Evolutionary conservation across 2,113 vertebrate genomes (phyloP).

Genomic region (Syngnathoides biaculeatus): DNA sequence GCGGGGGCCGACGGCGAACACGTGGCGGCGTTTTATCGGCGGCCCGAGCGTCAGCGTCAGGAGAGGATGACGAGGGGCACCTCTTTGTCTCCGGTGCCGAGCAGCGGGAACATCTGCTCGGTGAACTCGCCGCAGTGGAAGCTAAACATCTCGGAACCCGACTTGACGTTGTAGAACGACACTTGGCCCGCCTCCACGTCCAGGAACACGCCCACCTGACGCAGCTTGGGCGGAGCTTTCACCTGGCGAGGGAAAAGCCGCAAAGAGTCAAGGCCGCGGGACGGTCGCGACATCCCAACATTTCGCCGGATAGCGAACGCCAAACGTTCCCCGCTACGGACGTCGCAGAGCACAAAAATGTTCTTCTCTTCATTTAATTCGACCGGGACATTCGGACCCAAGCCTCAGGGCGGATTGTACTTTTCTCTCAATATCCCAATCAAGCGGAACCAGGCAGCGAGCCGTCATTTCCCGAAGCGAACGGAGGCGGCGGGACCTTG

Average conservation of each 20-base stretch:
- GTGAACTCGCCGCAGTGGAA: slow-evolving; percentile 44
- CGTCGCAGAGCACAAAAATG: no score
- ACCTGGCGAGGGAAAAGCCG: slow-evolving; percentile 36
- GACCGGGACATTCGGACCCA: no score
- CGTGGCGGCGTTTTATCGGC: background rate
- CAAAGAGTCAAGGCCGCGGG: background rate
- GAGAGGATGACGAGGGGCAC: slow-evolving; percentile 62
- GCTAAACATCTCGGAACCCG: slow-evolving; percentile 62
- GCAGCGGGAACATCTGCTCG: slow-evolving; percentile 65
- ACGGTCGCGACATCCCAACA: no score
- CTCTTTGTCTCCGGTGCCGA: slow-evolving; percentile 73
- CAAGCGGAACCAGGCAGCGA: no score
- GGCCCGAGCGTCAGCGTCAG: no score
- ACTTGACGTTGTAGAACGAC: slow-evolving; percentile 70
- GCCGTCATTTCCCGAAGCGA: background rate
- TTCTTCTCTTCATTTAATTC: no score
- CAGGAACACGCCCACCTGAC: slow-evolving; percentile 68
- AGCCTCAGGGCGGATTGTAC: no score
- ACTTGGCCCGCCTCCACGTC: slow-evolving; percentile 71
- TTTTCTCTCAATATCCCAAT: no score
- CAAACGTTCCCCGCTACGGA: no score
- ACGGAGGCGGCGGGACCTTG: slow-evolving; percentile 44
- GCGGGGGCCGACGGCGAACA: background rate
- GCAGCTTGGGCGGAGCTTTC: slow-evolving; percentile 53
- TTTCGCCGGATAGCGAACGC: no score